Conservation (phyloP, 2,113 vertebrate species). For the Nothobranchius furzeri region DNA sequence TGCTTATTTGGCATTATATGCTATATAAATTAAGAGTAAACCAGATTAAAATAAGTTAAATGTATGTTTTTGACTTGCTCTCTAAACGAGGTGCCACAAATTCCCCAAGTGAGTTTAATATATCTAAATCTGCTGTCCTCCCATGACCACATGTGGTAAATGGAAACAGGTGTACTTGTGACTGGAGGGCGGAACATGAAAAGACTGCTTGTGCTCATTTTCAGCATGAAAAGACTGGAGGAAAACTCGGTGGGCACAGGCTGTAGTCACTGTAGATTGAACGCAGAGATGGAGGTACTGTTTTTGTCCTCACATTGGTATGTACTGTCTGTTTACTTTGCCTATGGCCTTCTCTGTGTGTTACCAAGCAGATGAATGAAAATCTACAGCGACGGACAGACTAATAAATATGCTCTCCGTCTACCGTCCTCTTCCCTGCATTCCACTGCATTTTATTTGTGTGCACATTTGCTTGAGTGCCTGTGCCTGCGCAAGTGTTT, state of each 20-base stretch:
- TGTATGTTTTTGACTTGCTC: neutral
- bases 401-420: conserved; percentile 22
- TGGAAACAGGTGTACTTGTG: conserved; percentile 31
- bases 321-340: conserved; percentile 39
- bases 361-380: conserved; percentile 35
- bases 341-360: conserved; percentile 30
- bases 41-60: too few species aligned
- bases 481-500: conserved; percentile 6
- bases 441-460: conserved; percentile 14
- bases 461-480: conserved; percentile 18
- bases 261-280: conserved; percentile 11
- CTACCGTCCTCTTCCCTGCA: conserved; percentile 9
- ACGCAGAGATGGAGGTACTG: conserved; percentile 10
- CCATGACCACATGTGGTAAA: conserved; percentile 7
- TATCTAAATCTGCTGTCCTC: neutral
- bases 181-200: conserved; percentile 24
- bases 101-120: neutral
- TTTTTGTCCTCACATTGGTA: conserved; percentile 23
- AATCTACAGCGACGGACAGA: conserved; percentile 35
- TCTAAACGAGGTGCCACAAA: neutral
- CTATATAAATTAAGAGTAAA: too few species aligned
- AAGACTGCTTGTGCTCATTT: conserved; percentile 18
- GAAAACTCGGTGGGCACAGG: conserved; percentile 12
- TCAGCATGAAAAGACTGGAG: conserved; percentile 15
- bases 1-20: neutral